Conservation (phyloP, 2,888 invertebrate genomes). For the Lithophane leautieri region DNA sequence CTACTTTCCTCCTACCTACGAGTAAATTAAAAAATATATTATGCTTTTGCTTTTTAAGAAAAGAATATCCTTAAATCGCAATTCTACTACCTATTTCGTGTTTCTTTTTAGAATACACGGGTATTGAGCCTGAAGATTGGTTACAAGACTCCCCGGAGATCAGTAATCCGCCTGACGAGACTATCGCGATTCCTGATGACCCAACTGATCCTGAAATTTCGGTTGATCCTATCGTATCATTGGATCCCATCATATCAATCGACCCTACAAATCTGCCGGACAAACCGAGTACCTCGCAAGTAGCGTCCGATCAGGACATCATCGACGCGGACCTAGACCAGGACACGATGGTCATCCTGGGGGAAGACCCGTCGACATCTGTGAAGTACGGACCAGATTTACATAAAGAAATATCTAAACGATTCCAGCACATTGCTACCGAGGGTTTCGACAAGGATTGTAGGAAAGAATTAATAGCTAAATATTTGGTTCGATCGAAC, state of each 20-base stretch:
- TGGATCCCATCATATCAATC: neutral
- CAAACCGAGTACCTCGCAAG: neutral
- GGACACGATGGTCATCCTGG: conserved; percentile 7
- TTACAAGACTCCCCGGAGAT: conserved; percentile 7
- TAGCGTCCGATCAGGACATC: neutral
- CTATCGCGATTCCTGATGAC: neutral
- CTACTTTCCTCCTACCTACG: neutral
- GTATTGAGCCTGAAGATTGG: conserved; percentile 7
- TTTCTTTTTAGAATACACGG: neutral
- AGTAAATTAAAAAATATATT: neutral
- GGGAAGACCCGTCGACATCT: neutral
- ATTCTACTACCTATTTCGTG: neutral
- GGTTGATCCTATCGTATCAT: neutral
- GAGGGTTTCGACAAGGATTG: conserved; percentile 6
- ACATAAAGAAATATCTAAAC: conserved; percentile 2
- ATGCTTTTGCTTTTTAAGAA: neutral
- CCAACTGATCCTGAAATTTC: neutral
- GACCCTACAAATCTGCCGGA: neutral
- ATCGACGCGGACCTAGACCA: conserved; percentile 9
- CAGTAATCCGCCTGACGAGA: neutral
- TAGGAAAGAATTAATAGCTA: neutral
- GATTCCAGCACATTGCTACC: conserved; percentile 7
- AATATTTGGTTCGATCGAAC: no score
- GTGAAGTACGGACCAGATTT: conserved; percentile 8
- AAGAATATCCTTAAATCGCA: neutral